Percentiles rank a stretch among this genome's conserved stretches.
Conservation (phyloP, 30 jellyfish, hydroid and myxozoan species). For the Sanderia malayensis region DNA sequence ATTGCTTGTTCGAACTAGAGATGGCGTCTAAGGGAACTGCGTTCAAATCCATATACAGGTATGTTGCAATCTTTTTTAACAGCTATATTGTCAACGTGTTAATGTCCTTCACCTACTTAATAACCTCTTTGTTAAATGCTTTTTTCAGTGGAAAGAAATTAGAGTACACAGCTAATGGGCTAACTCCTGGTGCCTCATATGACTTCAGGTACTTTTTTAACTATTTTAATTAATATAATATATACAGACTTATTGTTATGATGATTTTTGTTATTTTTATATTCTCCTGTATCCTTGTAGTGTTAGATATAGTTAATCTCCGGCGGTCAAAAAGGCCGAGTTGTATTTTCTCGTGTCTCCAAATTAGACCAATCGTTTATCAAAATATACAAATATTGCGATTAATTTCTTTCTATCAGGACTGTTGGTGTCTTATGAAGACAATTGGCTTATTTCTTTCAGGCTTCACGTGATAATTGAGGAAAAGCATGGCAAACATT, state of each 20-base stretch:
- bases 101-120: not conserved
- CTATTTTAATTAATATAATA: too few relatives aligned
- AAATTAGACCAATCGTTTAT: too few relatives aligned
- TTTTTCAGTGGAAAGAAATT: conserved; percentile 61
- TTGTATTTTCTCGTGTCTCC: too few relatives aligned
- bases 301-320: too few relatives aligned
- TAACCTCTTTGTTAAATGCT: not conserved
- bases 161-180: conserved; percentile 41
- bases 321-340: too few relatives aligned
- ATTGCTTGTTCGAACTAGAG: conserved; percentile 65
- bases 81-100: not conserved
- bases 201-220: conserved; percentile 79
- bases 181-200: conserved; percentile 79
- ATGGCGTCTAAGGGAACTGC: conserved; percentile 66
- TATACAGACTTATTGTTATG: too few relatives aligned
- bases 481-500: conserved; percentile 69
- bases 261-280: too few relatives aligned
- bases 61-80: not conserved
- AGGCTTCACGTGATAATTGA: conserved; percentile 64
- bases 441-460: too few relatives aligned
- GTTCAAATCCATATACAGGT: conserved; percentile 66
- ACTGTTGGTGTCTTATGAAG: too few relatives aligned
- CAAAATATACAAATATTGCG: too few relatives aligned
- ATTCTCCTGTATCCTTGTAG: too few relatives aligned
- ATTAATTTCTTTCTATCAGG: too few relatives aligned